Evolutionary conservation across 2,888 invertebrate genomes (phyloP), one percentile per base, ranked within the genome.

Genomic region (Isotomurus palustris): DNA sequence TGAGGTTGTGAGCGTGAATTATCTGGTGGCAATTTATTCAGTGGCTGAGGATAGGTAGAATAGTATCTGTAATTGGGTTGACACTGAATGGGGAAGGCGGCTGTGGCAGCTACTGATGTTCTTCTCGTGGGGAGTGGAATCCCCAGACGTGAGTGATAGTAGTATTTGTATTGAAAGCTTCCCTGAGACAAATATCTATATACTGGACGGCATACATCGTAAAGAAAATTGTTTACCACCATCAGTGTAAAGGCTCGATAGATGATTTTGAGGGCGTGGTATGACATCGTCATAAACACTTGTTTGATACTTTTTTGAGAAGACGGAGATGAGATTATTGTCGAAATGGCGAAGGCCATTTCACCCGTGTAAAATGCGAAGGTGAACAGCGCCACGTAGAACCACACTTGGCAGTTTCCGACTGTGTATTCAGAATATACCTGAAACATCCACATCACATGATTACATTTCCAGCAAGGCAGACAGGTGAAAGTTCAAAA

Each of bases 361-460:
- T 66, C 66, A 12, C 62, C 61, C 38, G 57, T 57, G 58, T 66
- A 66, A 53, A 66, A 66, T 29, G 58, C 57, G 21, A 66, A 64
- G n/a, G 60, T 57, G 56, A 66, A 66, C 52, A 61, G 56, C 8
- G 62, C 66, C 29, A 61, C 61, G 61, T 66, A 60, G 58, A 60
- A 61, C 63, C 63, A 66, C 10, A 60, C 63, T 54, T 66, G 63
- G 49, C 66, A 66, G 59, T 66, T 63, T 41, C 66, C 66, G 22
- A 63, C 61, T 14, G 66, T 63, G 48, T 63, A 66, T 48, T 66
- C 59, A 32, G 56, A 61, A 47, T 62, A 62, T 29, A 58, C 58
- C 66, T 66, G 55, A 25, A 57, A 56, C 36, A 19, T 52, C 25
- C 17, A 28, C 14, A 19, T 25, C 3, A 27, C n/a, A 47, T 27